A percentile compares a stretch with the other conserved stretches of the same genome.
phyloP scores from a whole-genome alignment of 2,888 invertebrate genomes.

The Serrognathus titanus region DNA sequence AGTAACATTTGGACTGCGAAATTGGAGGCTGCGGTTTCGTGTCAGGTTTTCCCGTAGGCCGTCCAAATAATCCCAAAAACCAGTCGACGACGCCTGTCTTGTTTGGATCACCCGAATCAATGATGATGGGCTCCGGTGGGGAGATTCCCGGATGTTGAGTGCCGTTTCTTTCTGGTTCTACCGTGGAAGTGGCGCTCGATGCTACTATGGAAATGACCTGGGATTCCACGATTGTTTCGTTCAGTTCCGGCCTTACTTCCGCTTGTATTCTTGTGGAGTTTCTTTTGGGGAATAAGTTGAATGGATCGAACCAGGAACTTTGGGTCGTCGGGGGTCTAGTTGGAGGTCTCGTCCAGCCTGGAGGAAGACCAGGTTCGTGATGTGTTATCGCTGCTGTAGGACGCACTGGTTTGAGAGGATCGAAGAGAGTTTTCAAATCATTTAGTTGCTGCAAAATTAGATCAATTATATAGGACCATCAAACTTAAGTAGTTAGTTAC shows the following conservation, averaged over 20 bases:
- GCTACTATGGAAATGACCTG: conserved; percentile 3
- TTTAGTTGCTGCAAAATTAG: conserved; percentile 1
- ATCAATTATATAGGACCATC: too few relatives aligned
- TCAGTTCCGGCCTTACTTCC: not conserved
- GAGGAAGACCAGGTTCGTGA: conserved; percentile 34
- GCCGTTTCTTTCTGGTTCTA: not conserved
- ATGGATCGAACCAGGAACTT: not conserved
- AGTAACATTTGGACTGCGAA: not conserved
- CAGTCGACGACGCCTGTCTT: conserved; percentile 38
- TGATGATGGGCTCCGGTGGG: conserved; percentile 9
- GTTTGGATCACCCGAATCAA: conserved; percentile 8
- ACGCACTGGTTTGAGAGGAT: conserved; percentile 9
- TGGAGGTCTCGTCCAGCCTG: conserved; percentile 24
- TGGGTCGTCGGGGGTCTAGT: conserved; percentile 6
- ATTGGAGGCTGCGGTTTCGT: conserved; percentile 16
- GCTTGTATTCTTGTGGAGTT: not conserved
- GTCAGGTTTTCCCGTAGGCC: conserved; percentile 13
- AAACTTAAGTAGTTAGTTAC: too few relatives aligned
- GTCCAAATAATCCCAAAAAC: conserved; percentile 39
- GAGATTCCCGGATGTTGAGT: conserved; percentile 6
- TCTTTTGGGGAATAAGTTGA: not conserved
- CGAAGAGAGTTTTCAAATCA: not conserved
- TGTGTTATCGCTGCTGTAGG: conserved; percentile 30
- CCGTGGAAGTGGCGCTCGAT: not conserved
- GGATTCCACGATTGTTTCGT: conserved; percentile 11